A percentile compares a stretch with the other conserved stretches of the same genome.
phyloP scores from a whole-genome alignment of 2,113 vertebrate species.

The Scortum barcoo region DNA sequence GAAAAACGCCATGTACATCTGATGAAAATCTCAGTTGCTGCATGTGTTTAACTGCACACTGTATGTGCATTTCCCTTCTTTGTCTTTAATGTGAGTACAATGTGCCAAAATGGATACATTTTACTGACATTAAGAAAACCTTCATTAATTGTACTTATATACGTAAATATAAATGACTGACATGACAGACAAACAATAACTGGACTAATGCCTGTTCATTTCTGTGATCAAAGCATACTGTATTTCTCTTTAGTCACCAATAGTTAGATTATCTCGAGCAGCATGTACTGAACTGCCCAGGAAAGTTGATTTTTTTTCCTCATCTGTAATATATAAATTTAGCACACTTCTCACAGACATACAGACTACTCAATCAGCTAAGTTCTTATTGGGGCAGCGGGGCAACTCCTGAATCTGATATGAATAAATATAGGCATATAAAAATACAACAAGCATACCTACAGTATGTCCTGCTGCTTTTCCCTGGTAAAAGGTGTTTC shows the following conservation, averaged over 20 bases:
- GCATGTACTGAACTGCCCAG: constrained; percentile 34
- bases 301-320: constrained; percentile 18
- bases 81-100: constrained; percentile 12
- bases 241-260: constrained; percentile 18
- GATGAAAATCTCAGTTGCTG: constrained; percentile 24
- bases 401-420: constrained; percentile 66
- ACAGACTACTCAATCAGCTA: constrained; percentile 57
- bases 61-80: background rate
- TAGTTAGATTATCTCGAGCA: constrained; percentile 35
- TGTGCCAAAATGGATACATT: constrained; percentile 38
- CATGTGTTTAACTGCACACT: background rate
- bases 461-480: constrained; percentile 76
- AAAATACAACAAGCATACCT: constrained; percentile 80
- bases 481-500: constrained; percentile 73
- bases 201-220: constrained; percentile 44
- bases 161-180: constrained; percentile 33
- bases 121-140: constrained; percentile 21
- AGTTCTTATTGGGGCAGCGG: constrained; percentile 54
- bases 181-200: constrained; percentile 34
- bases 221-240: constrained; percentile 50
- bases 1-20: constrained; percentile 21
- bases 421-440: constrained; percentile 74
- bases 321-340: constrained; percentile 56
- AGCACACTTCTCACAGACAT: constrained; percentile 71
- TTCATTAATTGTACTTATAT: constrained; percentile 24